Evolutionary conservation across 1,140 invertebrate genomes (phyloP).

Genomic region (Nylanderia fulva): DNA sequence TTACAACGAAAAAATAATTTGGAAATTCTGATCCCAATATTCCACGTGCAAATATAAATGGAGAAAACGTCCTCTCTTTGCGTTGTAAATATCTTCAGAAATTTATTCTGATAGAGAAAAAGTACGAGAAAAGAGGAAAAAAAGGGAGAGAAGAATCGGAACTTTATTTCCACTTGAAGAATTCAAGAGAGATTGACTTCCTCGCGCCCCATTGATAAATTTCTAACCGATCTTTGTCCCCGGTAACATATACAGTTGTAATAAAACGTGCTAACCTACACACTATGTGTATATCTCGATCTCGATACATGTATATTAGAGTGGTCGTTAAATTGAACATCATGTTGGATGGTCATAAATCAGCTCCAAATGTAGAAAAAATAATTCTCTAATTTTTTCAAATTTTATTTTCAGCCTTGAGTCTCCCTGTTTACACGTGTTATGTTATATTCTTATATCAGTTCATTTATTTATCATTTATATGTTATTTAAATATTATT

Average conservation of each 20-base stretch:
- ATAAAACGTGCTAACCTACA: conserved; percentile 5
- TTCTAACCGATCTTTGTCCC: neutral
- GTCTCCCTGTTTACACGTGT: too few species aligned
- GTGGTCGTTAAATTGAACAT: too few species aligned
- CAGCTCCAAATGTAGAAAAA: too few species aligned
- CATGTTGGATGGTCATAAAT: too few species aligned
- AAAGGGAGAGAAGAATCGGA: neutral
- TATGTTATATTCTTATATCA: too few species aligned
- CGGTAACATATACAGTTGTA: neutral
- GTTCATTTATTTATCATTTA: too few species aligned
- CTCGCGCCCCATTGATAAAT: neutral
- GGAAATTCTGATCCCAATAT: conserved; percentile 9
- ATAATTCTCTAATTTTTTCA: too few species aligned
- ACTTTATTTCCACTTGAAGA: conserved; percentile 7
- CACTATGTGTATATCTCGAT: too few species aligned
- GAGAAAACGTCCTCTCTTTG: neutral
- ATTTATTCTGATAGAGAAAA: conserved; percentile 23
- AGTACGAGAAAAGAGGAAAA: conserved; percentile 20
- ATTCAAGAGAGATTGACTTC: conserved; percentile 4
- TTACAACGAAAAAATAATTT: conserved; percentile 15
- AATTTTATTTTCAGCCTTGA: too few species aligned
- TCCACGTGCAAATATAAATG: conserved; percentile 18
- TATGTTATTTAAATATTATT: too few species aligned
- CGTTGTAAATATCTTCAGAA: conserved; percentile 7
- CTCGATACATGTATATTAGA: too few species aligned